Conservation (phyloP, 2,113 vertebrate species). For the Lagopus leucura region DNA sequence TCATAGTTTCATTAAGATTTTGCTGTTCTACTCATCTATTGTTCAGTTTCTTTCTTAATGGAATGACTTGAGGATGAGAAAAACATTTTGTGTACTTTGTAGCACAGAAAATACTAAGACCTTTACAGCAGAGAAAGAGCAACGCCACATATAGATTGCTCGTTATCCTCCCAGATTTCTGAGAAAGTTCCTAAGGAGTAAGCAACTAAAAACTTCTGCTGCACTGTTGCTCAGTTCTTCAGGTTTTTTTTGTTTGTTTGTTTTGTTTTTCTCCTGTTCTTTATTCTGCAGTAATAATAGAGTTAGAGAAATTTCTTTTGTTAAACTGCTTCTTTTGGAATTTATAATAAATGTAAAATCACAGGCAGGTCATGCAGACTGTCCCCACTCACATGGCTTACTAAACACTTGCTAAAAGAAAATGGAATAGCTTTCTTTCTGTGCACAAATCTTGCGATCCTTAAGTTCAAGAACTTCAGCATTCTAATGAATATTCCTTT, state of each 20-base stretch:
- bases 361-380: not conserved
- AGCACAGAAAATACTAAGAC: not conserved
- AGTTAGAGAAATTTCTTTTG: not conserved
- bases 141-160: not conserved
- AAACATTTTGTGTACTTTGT: not conserved
- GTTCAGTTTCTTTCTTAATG: not conserved
- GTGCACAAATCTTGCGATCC: not conserved
- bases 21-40: not conserved
- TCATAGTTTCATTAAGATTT: not conserved
- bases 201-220: not conserved
- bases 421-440: not conserved
- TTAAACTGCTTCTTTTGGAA: not conserved
- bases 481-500: not conserved
- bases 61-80: not conserved
- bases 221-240: not conserved
- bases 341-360: not conserved
- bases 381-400: not conserved
- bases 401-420: not conserved
- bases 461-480: not conserved
- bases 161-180: not conserved
- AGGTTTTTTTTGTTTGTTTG: no score
- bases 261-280: not conserved
- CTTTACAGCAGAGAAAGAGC: not conserved
- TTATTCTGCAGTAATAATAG: not conserved
- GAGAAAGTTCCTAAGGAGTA: not conserved